These are phyloP conservation scores for Alexandromys fortis DNA, from an alignment of 2,113 vertebrate genomes.

Conservation along the genomic window DNA sequence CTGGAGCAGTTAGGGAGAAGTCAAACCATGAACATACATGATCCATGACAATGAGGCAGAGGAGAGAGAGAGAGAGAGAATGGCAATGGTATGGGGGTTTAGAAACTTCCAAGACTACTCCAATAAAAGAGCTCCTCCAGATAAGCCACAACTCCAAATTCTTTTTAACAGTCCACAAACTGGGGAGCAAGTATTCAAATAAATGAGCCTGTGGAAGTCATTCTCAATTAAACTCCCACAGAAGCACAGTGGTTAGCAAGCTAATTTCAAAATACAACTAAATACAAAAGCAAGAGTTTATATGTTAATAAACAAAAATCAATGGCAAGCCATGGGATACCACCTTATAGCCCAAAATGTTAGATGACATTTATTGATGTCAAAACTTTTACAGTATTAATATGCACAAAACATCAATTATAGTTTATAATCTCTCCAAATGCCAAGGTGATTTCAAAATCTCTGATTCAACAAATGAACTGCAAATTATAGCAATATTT, in stretches of 20 bases:
- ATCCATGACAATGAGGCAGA: background rate
- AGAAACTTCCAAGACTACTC: background rate
- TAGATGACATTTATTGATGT: background rate
- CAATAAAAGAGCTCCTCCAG: background rate
- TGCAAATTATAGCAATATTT: background rate
- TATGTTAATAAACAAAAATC: background rate
- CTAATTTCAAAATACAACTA: background rate
- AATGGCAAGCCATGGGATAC: too few relatives aligned
- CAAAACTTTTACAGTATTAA: background rate
- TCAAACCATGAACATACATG: background rate
- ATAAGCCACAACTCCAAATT: background rate
- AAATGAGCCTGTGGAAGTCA: background rate
- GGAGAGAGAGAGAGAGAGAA: background rate
- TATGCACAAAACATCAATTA: background rate
- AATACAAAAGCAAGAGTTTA: background rate
- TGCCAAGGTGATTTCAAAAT: constrained; percentile 49
- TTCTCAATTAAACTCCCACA: background rate
- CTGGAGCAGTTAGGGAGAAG: too few relatives aligned
- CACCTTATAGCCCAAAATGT: background rate
- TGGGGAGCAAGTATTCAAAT: background rate
- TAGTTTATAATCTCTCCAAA: background rate
- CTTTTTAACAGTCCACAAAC: background rate
- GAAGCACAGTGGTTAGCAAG: background rate
- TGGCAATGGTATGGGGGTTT: background rate
- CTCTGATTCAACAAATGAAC: background rate